Percentiles rank a stretch among this genome's conserved stretches.
These are phyloP conservation scores for Nomada lathburiana DNA, from an alignment of 2,888 invertebrate species.

Conservation along the genomic window DNA sequence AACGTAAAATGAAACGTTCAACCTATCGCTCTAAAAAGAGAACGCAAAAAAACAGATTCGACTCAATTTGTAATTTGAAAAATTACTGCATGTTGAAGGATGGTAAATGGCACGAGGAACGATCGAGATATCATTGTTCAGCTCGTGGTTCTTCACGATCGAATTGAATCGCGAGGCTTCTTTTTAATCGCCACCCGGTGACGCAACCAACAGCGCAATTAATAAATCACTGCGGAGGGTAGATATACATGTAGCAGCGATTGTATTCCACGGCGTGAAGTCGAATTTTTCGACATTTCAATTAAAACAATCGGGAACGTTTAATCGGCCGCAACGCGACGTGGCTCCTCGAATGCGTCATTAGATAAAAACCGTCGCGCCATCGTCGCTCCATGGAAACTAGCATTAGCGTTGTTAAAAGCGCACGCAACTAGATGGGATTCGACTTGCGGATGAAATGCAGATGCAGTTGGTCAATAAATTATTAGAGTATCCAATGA, in stretches of 20 bases:
- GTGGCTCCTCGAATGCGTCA: conserved; percentile 57
- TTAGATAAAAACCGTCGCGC: conserved; percentile 48
- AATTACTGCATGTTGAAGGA: neutral
- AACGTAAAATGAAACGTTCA: conserved; percentile 10
- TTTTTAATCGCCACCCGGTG: conserved; percentile 25
- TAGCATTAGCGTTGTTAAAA: neutral
- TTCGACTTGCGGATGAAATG: neutral
- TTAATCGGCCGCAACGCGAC: conserved; percentile 40
- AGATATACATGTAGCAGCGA: conserved; percentile 33
- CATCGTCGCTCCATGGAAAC: conserved; percentile 54
- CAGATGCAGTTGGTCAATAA: neutral
- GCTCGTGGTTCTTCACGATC: neutral
- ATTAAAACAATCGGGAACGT: conserved; percentile 28
- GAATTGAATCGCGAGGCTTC: conserved; percentile 32
- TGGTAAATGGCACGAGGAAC: neutral
- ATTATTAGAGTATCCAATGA: no score
- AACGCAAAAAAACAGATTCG: neutral
- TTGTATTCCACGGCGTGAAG: conserved; percentile 12
- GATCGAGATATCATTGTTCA: neutral
- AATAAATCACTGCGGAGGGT: conserved; percentile 50
- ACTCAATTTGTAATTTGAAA: neutral
- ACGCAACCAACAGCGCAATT: conserved; percentile 47
- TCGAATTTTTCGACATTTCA: conserved; percentile 47
- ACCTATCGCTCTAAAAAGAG: neutral
- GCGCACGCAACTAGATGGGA: neutral